Evolutionary conservation across 1,140 invertebrate genomes (phyloP).

Genomic region (Drosophila mojavensis): DNA sequence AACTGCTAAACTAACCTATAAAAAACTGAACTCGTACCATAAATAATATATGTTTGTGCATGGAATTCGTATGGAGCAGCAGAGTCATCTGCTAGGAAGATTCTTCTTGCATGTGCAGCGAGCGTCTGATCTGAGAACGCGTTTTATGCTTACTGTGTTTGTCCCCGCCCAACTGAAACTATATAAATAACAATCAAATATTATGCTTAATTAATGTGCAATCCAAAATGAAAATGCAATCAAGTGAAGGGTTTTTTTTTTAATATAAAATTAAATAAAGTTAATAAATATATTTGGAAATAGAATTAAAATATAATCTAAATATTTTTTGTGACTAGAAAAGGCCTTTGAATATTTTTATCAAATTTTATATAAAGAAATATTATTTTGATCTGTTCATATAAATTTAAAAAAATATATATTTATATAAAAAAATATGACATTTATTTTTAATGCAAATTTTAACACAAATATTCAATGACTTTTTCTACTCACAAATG

Average conservation of each 20-base stretch:
- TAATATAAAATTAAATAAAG: background rate
- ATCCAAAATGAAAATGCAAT: conserved; percentile 25
- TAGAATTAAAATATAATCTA: too few relatives aligned
- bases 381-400: too few relatives aligned
- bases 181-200: background rate
- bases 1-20: conserved; percentile 45
- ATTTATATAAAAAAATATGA: too few relatives aligned
- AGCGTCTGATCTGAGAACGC: conserved; percentile 6
- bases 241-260: background rate
- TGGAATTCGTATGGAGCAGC: conserved; percentile 18
- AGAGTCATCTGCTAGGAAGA: conserved; percentile 4
- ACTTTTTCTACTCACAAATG: too few relatives aligned
- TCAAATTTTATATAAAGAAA: too few relatives aligned
- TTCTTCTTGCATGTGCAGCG: conserved; percentile 22
- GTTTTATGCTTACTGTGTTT: conserved; percentile 52
- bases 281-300: background rate
- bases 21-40: conserved; percentile 23
- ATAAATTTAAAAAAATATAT: too few relatives aligned
- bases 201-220: background rate
- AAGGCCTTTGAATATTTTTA: too few relatives aligned
- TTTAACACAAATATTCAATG: too few relatives aligned
- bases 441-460: too few relatives aligned
- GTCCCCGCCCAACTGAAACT: conserved; percentile 14
- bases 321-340: too few relatives aligned
- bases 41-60: conserved; percentile 5